Conservation (phyloP, 53 echinoderm and acorn worm genomes). For the Glandiceps talaboti region DNA sequence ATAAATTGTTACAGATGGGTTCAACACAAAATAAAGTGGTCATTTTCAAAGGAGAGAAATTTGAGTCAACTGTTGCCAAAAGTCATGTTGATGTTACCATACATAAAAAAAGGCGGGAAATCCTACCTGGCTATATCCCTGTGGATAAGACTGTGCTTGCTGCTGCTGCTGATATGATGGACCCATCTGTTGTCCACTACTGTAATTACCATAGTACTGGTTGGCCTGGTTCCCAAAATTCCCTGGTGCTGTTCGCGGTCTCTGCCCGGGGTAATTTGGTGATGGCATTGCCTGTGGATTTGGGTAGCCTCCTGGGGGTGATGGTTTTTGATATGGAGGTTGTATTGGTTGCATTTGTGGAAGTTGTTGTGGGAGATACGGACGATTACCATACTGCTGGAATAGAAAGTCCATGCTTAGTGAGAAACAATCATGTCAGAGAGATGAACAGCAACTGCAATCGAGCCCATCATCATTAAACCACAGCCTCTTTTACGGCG, state of each 20-base stretch:
- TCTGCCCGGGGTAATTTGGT: slow-evolving; percentile 27
- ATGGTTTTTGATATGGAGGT: slow-evolving; percentile 39
- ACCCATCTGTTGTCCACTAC: background rate
- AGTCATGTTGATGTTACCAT: background rate
- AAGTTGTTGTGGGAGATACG: background rate
- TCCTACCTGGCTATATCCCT: background rate
- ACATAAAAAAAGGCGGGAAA: too few relatives aligned
- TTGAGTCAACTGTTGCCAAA: background rate
- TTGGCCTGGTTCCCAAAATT: slow-evolving; percentile 11
- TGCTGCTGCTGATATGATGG: background rate
- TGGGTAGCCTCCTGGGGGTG: slow-evolving; percentile 37
- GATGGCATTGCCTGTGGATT: slow-evolving; percentile 38
- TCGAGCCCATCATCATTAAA: too few relatives aligned
- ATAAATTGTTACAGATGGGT: background rate
- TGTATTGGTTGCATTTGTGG: slow-evolving; percentile 26
- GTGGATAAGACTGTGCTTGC: background rate
- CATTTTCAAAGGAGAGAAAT: background rate
- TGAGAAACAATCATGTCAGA: too few relatives aligned
- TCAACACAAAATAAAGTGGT: background rate
- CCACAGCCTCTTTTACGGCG: too few relatives aligned
- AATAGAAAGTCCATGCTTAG: too few relatives aligned
- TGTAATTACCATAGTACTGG: slow-evolving; percentile 2
- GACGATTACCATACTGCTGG: background rate
- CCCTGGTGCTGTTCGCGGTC: slow-evolving; percentile 30
- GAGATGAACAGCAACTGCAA: too few relatives aligned